These are phyloP conservation scores for Cyclina sinensis DNA, from an alignment of 1,140 invertebrate genomes.

Conservation along the genomic window DNA sequence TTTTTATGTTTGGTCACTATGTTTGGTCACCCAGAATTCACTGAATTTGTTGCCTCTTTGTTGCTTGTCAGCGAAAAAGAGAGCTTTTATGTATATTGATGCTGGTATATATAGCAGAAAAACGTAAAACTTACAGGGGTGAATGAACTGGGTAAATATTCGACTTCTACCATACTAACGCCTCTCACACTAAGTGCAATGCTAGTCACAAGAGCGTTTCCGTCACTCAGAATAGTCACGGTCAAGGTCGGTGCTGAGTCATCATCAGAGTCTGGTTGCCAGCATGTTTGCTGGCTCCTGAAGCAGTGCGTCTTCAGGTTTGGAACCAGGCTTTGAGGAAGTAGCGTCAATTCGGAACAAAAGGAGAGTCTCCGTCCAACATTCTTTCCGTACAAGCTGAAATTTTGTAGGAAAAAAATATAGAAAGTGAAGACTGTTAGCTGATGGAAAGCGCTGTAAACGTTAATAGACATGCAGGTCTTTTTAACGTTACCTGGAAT, in stretches of 20 bases:
- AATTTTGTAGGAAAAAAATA: neutral
- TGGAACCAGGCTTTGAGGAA: conserved; percentile 51
- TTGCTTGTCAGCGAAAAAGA: too few relatives aligned
- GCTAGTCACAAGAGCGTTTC: conserved; percentile 44
- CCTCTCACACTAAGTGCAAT: conserved; percentile 39
- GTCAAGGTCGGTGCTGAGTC: conserved; percentile 2
- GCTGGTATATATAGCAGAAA: too few relatives aligned
- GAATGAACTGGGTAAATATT: conserved; percentile 56
- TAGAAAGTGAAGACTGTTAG: too few relatives aligned
- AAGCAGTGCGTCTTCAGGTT: conserved; percentile 43
- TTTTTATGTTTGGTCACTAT: too few relatives aligned
- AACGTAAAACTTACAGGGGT: conserved; percentile 55
- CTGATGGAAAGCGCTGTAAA: too few relatives aligned
- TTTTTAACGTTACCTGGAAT: too few relatives aligned
- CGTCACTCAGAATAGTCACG: conserved; percentile 38
- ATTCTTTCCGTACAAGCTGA: conserved; percentile 56
- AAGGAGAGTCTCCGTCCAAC: conserved; percentile 58
- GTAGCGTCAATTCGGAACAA: conserved; percentile 36
- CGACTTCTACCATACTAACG: conserved; percentile 49
- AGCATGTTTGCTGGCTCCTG: conserved; percentile 49
- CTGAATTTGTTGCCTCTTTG: too few relatives aligned
- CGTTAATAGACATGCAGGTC: too few relatives aligned
- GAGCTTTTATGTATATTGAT: too few relatives aligned
- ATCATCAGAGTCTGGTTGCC: conserved; percentile 34
- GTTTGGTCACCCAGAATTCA: too few relatives aligned